Evolutionary conservation across 35 echinoderm and acorn worm genomes (phyloP), one percentile per base, ranked within the genome.

Genomic region (Anneissia japonica): DNA sequence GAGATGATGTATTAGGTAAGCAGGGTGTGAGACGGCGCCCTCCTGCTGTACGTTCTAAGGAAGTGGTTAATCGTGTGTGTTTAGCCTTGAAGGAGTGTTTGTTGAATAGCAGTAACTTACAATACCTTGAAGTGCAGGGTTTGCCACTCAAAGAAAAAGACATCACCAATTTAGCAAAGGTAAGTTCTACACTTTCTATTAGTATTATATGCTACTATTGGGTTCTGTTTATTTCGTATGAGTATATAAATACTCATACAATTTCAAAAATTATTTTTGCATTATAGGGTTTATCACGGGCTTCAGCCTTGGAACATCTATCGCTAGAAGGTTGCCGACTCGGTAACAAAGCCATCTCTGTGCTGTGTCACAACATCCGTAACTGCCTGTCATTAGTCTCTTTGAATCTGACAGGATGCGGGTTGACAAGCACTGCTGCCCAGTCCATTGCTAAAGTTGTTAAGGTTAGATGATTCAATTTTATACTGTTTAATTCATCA

Each of bases 241-340:
- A 14, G 23, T 31, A n/a, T 81, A 30, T 80, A 41, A 23, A 21
- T 33, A 16, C 33, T 39, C 43, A 82, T 40, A 19, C 80, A 0
- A 36, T 23, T 78, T 17, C 14, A 78, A 78, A 31, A 13, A 19
- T 74, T 36, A 40, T 75, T 41, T 34, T 33, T 30, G 26, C 11
- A 31, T 87, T 55, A 31, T 79, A 99, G 96, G 96, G 92, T 34
- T 41, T 99, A 35, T 75, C 85, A 19, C 92, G 86, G 77, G 89
- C 64, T 26, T 86, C 46, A 38, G 81, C 85, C 32, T 76, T 99
- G 30, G 85, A 93, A 31, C 89, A 99, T 86, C 83, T 99, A 1
- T 99, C 96, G 29, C 36, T 99, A 23, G 96, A 99, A 55, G 91
- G 81, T 46, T 99, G 96, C 55, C 92, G 96, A 16, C 73, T 99